Evolutionary conservation across 1,140 invertebrate genomes (phyloP).

Genomic region (Bathynomus jamesi): DNA sequence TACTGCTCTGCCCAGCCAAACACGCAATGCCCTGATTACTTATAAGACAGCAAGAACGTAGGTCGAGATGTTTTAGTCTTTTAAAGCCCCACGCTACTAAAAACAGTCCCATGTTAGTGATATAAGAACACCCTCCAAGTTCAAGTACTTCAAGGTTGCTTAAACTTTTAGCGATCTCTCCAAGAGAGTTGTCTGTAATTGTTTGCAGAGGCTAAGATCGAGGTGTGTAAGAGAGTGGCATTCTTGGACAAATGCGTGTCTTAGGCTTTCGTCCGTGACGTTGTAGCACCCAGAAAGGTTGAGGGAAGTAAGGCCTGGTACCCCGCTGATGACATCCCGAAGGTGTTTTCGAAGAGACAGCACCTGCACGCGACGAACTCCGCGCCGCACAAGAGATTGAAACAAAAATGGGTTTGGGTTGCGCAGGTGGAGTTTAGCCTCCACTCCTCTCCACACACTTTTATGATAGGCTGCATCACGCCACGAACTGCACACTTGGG

Average conservation of each 20-base stretch:
- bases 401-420: slow-evolving; percentile 74
- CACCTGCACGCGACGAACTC: slow-evolving; percentile 80
- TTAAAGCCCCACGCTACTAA: slow-evolving; percentile 76
- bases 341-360: slow-evolving; percentile 65
- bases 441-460: slow-evolving; percentile 85
- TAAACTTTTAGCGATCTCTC: slow-evolving; percentile 72
- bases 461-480: slow-evolving; percentile 77
- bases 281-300: slow-evolving; percentile 90
- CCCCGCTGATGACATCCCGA: slow-evolving; percentile 72
- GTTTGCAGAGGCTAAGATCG: slow-evolving; percentile 87
- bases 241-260: slow-evolving; percentile 66
- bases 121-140: slow-evolving; percentile 79
- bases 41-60: slow-evolving; percentile 84
- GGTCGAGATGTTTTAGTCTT: slow-evolving; percentile 70
- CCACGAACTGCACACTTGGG: slow-evolving; percentile 83
- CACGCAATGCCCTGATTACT: slow-evolving; percentile 81
- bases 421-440: slow-evolving; percentile 78
- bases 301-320: slow-evolving; percentile 76
- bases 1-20: slow-evolving; percentile 57
- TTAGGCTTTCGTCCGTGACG: slow-evolving; percentile 72
- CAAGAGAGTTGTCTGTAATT: slow-evolving; percentile 78
- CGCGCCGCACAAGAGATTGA: slow-evolving; percentile 71
- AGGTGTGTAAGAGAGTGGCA: slow-evolving; percentile 61
- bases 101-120: slow-evolving; percentile 76
- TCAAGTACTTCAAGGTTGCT: slow-evolving; percentile 79